Evolutionary conservation across 1,140 invertebrate species (phyloP).

Genomic region (Drosophila subpulchrella): DNA sequence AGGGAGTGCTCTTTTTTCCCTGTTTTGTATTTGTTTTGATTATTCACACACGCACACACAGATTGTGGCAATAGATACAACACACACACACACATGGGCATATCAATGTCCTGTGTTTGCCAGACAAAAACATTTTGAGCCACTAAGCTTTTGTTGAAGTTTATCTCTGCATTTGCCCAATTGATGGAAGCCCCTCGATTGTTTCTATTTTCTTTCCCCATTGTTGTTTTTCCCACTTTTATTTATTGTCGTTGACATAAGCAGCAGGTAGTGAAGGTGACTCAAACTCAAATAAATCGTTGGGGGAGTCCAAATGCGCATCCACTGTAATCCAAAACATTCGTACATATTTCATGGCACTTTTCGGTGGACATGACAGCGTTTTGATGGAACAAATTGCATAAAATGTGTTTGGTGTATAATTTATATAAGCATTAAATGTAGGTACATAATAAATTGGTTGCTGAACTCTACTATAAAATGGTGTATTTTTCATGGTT

Average conservation of each 20-base stretch:
- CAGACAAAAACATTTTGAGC: conserved; percentile 75
- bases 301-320: conserved; percentile 13
- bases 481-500: too few relatives aligned
- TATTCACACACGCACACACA: conserved; percentile 47
- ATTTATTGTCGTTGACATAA: conserved; percentile 57
- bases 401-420: conserved; percentile 33
- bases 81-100: not conserved
- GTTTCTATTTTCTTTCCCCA: conserved; percentile 26
- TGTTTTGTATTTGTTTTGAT: conserved; percentile 73
- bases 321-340: conserved; percentile 37
- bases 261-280: conserved; percentile 57
- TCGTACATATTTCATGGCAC: conserved; percentile 56
- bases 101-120: conserved; percentile 65
- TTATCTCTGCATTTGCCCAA: conserved; percentile 76
- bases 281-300: conserved; percentile 67
- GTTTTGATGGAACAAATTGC: conserved; percentile 32
- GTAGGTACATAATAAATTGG: not conserved
- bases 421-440: conserved; percentile 23
- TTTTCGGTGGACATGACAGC: conserved; percentile 17
- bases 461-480: not conserved
- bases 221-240: conserved; percentile 20
- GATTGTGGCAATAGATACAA: conserved; percentile 41
- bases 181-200: conserved; percentile 63
- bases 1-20: conserved; percentile 4
- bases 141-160: conserved; percentile 80